Percentiles rank a stretch among this genome's conserved stretches.
These are phyloP conservation scores for Eristalis tenax DNA, from an alignment of 2,888 invertebrate species.

Conservation along the genomic window DNA sequence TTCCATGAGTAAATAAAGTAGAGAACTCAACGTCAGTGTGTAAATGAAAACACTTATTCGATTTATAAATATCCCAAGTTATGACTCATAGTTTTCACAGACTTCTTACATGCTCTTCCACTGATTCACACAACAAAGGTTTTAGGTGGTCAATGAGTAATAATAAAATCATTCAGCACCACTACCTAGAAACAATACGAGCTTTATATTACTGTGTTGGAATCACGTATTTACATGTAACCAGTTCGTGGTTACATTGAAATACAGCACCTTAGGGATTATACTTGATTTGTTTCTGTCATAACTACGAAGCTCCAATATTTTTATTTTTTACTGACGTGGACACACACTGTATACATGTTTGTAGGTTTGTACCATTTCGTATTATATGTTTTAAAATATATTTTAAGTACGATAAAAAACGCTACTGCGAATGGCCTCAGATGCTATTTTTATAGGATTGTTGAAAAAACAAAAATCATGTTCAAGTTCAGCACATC, in stretches of 20 bases:
- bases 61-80: constrained; percentile 21
- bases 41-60: constrained; percentile 7
- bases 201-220: constrained; percentile 10
- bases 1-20: neutral
- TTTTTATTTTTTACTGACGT: neutral
- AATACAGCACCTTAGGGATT: constrained; percentile 11
- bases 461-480: constrained; percentile 26
- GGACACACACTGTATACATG: constrained; percentile 7
- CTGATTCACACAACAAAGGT: constrained; percentile 56
- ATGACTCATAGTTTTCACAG: constrained; percentile 41
- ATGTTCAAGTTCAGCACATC: constrained; percentile 51
- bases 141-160: constrained; percentile 52
- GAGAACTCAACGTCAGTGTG: neutral
- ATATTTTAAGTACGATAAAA: too few species aligned
- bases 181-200: constrained; percentile 17
- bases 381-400: neutral
- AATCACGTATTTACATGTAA: constrained; percentile 23
- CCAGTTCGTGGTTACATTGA: constrained; percentile 25
- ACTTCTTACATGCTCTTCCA: constrained; percentile 29
- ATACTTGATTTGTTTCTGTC: constrained; percentile 1
- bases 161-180: constrained; percentile 50
- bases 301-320: neutral
- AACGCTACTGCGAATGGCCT: neutral
- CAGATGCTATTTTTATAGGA: constrained; percentile 19
- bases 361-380: constrained; percentile 7